These are phyloP conservation scores for Eupeodes corollae DNA, from an alignment of 1,140 invertebrate genomes.

Conservation along the genomic window DNA sequence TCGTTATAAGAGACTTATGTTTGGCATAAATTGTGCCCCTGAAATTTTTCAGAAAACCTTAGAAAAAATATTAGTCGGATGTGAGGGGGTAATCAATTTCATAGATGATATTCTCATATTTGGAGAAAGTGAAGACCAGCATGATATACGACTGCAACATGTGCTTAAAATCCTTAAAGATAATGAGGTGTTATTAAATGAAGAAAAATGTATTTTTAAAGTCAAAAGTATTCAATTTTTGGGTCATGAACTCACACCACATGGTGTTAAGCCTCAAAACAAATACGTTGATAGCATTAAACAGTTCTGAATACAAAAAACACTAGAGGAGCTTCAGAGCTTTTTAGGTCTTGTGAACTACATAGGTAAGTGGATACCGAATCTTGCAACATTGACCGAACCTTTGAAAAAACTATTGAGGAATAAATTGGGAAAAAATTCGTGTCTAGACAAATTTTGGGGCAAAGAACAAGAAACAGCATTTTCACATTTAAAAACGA, in stretches of 20 bases:
- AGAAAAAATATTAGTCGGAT: conserved; percentile 11
- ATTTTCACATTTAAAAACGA: conserved; percentile 18
- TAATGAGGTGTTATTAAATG: background rate
- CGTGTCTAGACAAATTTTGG: too few species aligned
- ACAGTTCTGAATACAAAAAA: conserved; percentile 10
- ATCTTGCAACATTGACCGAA: conserved; percentile 15
- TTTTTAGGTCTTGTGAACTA: conserved; percentile 37
- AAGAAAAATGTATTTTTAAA: conserved; percentile 22
- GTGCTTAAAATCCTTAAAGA: conserved; percentile 13
- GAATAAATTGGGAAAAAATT: conserved; percentile 16
- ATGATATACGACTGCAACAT: conserved; percentile 10
- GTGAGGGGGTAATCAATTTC: conserved; percentile 3
- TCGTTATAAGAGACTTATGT: conserved; percentile 16
- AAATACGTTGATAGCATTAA: conserved; percentile 11
- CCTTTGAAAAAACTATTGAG: conserved; percentile 20
- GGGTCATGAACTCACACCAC: conserved; percentile 30
- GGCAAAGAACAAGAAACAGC: conserved; percentile 9
- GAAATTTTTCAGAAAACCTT: conserved; percentile 18
- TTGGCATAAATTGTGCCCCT: conserved; percentile 10
- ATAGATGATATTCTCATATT: conserved; percentile 10
- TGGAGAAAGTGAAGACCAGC: conserved; percentile 12
- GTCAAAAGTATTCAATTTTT: conserved; percentile 28
- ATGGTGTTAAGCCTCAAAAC: conserved; percentile 34
- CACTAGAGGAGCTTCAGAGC: conserved; percentile 21
- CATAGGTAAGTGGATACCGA: conserved; percentile 28